Base-by-base conservation (phyloP, 1,140 invertebrate species). In the Araneus ventricosus region DNA sequence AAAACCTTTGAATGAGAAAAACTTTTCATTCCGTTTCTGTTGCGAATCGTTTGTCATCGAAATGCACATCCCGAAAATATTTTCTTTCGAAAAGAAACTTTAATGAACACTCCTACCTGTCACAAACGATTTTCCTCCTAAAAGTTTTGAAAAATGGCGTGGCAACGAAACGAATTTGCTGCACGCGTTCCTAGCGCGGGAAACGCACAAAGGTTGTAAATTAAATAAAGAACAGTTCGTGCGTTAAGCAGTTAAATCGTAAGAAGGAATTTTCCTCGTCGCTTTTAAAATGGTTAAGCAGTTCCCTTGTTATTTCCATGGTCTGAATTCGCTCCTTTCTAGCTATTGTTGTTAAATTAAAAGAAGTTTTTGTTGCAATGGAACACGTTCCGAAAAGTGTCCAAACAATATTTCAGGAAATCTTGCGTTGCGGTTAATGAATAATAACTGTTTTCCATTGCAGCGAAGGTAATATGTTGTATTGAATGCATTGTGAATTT, bases 211-310 rank as follows among this genome's bases (percentile, higher is more conserved):
- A 75, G 87, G 45, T 63, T 88, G 87, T 7, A 88, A 88, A 88
- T 88, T 88, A 88, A 88, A 88, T 88, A 88, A 87, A 75, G 87
- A 75, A 88, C 52, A 61, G 59, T 88, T 88, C 87, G 87, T 70
- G 87, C 27, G 59, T 88, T 88, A 14, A 67, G n/a, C 27, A 88
- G 87, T 85, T 85, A 24, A 61, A 63, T 41, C 8, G 20, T 5
- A 41, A 86, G 59, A 82, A 6, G 24, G 80, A 59, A 59, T 86
- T 61, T 86, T 34, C 84, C 45, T 61, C 57, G 27, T n/a, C 45
- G 52, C 14, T 37, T 86, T 59, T 59, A 86, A 86, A 86, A 22
- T 34, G 45, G 84, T 27, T 34, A 27, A n/a, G 30, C 45, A 52
- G 37, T 52, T 79, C 70, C 27, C 70, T 4, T 84, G 17, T n/a